Evolutionary conservation across 2,888 invertebrate genomes (phyloP).

Genomic region (Trachelus troglodyta): DNA sequence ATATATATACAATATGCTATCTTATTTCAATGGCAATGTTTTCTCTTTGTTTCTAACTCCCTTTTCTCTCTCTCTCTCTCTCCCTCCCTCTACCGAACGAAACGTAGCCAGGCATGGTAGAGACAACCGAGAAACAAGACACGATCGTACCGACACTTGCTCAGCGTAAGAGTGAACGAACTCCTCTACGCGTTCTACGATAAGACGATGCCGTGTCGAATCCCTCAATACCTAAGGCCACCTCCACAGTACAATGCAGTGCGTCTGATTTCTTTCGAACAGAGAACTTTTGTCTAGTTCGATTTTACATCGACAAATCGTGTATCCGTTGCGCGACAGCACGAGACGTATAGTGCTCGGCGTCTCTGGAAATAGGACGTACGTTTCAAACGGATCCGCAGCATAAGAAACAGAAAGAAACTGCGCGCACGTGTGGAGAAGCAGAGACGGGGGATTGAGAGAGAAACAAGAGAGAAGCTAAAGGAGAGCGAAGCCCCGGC

Average conservation of each 20-base stretch:
- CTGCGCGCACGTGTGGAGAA: slow-evolving; percentile 10
- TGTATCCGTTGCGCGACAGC: neutral
- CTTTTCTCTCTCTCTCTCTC: neutral
- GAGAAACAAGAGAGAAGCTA: slow-evolving; percentile 27
- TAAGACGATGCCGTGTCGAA: neutral
- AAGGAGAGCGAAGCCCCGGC: neutral
- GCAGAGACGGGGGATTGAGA: slow-evolving; percentile 1
- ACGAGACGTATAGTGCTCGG: neutral
- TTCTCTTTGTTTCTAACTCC: neutral
- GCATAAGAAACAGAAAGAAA: slow-evolving; percentile 8
- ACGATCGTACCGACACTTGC: neutral
- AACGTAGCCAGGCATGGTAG: neutral
- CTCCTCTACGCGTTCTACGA: neutral
- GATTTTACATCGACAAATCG: neutral
- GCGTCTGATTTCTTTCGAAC: neutral
- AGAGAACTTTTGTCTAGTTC: neutral
- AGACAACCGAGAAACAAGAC: neutral
- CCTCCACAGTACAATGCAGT: neutral
- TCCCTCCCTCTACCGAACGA: slow-evolving; percentile 1
- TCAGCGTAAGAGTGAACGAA: neutral
- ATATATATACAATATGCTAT: neutral
- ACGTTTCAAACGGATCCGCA: neutral
- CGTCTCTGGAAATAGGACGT: neutral
- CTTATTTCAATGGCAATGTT: neutral
- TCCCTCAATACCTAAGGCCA: neutral